A percentile compares a stretch with the other conserved stretches of the same genome.
phyloP scores from a whole-genome alignment of 2,888 invertebrate species.

The Rhingia rostrata region DNA sequence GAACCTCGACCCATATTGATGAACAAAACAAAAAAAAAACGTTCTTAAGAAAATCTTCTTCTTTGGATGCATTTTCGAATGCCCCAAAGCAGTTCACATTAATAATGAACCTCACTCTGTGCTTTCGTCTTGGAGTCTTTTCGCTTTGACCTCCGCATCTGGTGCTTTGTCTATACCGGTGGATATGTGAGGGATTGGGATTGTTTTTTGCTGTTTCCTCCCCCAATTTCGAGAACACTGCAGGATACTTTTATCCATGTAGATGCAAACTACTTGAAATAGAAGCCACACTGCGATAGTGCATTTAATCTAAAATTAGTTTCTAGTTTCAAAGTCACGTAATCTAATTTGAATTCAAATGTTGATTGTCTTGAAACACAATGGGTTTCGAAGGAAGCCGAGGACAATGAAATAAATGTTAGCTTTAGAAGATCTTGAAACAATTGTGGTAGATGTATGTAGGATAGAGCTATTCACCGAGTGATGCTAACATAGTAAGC shows the following conservation, averaged over 20 bases:
- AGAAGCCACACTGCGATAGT: not conserved
- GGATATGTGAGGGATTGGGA: not conserved
- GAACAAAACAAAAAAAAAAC: not conserved
- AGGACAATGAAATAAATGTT: no score
- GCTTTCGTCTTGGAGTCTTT: slow-evolving; percentile 17
- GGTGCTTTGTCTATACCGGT: not conserved
- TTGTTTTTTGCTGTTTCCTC: not conserved
- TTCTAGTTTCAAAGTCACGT: not conserved
- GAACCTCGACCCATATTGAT: slow-evolving; percentile 25
- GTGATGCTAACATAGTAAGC: no score
- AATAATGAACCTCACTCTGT: slow-evolving; percentile 30
- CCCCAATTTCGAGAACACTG: not conserved
- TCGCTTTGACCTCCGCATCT: not conserved
- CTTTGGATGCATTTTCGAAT: slow-evolving; percentile 26
- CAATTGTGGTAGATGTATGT: no score
- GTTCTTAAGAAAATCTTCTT: not conserved
- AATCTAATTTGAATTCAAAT: no score
- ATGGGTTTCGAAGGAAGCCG: no score
- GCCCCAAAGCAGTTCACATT: slow-evolving; percentile 26
- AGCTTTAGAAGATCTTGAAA: no score
- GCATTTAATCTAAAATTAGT: not conserved
- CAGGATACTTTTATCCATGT: not conserved
- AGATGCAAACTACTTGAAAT: not conserved
- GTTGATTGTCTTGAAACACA: no score
- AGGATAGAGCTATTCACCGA: no score